Conservation (phyloP, 2,113 vertebrate species). For the Leptosomus discolor region DNA sequence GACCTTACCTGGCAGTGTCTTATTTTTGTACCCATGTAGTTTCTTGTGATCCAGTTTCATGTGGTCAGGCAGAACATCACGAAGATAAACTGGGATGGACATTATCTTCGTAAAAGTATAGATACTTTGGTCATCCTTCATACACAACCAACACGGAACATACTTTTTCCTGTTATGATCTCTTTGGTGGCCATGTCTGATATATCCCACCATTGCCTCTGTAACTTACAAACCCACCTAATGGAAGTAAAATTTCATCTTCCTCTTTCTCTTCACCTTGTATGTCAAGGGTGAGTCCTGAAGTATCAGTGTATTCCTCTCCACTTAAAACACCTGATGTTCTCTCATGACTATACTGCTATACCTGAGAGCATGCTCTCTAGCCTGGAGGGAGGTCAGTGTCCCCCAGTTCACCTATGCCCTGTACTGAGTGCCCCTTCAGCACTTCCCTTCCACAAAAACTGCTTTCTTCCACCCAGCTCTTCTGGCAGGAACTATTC, state of each 20-base stretch:
- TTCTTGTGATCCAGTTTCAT: neutral
- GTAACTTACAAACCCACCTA: neutral
- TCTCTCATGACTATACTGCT: rapidly evolving
- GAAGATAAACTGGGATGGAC: neutral
- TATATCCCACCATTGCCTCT: neutral
- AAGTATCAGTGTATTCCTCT: neutral
- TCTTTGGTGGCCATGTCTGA: neutral
- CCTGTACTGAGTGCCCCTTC: neutral
- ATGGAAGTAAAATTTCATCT: neutral
- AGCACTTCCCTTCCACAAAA: neutral
- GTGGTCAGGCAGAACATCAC: neutral
- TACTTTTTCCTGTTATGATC: neutral
- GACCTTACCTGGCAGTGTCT: neutral
- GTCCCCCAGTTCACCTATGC: rapidly evolving
- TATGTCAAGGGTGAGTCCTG: neutral
- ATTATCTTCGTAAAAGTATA: neutral
- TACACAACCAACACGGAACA: rapidly evolving
- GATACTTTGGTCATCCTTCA: neutral
- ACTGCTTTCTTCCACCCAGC: neutral
- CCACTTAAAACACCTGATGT: neutral
- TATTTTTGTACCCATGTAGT: neutral
- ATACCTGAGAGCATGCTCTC: neutral
- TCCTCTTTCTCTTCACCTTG: neutral
- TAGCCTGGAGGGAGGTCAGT: neutral
- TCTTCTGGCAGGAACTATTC: neutral